Evolutionary conservation across 2,888 invertebrate genomes (phyloP).

Genomic region (Apocheima hispidaria): DNA sequence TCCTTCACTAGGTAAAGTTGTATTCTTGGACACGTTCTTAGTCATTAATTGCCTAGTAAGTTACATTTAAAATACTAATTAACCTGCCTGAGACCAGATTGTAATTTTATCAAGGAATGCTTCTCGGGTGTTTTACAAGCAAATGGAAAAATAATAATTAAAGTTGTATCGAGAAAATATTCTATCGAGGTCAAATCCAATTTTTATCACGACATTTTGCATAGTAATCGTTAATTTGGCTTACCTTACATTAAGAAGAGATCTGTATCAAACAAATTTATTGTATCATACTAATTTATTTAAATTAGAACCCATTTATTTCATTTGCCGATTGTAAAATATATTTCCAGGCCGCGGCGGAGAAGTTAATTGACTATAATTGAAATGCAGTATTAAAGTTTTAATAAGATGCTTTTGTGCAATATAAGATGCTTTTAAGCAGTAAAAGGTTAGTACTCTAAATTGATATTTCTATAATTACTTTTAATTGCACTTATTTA

Average conservation of each 20-base stretch:
- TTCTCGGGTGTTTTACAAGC: too few species aligned
- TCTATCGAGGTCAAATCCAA: slow-evolving; percentile 8
- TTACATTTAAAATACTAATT: too few species aligned
- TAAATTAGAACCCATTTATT: slow-evolving; percentile 34
- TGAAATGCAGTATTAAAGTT: slow-evolving; percentile 22
- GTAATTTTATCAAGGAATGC: too few species aligned
- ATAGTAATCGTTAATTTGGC: slow-evolving; percentile 30
- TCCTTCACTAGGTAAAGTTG: too few species aligned
- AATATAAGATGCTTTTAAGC: too few species aligned
- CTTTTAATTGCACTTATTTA: slow-evolving; percentile 23
- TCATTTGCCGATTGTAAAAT: slow-evolving; percentile 36
- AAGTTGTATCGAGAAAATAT: not conserved
- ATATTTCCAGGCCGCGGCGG: slow-evolving; percentile 19
- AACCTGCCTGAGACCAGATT: too few species aligned
- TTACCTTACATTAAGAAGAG: slow-evolving; percentile 22
- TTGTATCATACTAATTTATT: slow-evolving; percentile 36
- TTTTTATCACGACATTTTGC: slow-evolving; percentile 33
- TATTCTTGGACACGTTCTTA: too few species aligned
- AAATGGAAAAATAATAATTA: too few species aligned
- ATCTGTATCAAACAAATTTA: slow-evolving; percentile 28
- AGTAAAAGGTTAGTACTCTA: slow-evolving; percentile 18
- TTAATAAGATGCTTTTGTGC: slow-evolving; percentile 25
- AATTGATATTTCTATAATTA: slow-evolving; percentile 19
- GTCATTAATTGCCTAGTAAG: too few species aligned
- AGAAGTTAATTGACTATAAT: slow-evolving; percentile 31